Conservation (phyloP, 2,113 vertebrate genomes). For the Neolamprologus modestus region DNA sequence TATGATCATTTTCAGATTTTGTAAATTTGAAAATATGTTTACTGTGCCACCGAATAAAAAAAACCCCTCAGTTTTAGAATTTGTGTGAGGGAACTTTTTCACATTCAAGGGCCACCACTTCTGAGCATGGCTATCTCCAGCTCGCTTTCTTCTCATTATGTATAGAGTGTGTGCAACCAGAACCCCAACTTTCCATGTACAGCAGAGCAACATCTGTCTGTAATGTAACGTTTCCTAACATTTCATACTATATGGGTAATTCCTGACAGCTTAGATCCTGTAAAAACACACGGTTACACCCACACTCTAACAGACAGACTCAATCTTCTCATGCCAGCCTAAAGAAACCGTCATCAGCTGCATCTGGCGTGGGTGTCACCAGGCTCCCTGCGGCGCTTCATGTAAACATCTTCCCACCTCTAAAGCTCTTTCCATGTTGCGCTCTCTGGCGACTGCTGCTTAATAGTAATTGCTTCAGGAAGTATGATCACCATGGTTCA, state of each 20-base stretch:
- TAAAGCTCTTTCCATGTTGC: background rate
- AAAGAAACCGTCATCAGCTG: background rate
- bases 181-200: conserved; percentile 66
- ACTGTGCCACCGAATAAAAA: background rate
- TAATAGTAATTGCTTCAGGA: conserved; percentile 73
- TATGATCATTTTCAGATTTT: background rate
- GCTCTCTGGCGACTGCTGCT: conserved; percentile 41
- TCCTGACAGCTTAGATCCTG: conserved; percentile 64
- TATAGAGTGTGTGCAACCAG: conserved; percentile 38
- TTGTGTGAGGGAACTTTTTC: background rate
- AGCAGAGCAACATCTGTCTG: conserved; percentile 74
- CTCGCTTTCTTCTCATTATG: conserved; percentile 23
- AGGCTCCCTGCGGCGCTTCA: conserved; percentile 45
- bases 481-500: conserved; percentile 71
- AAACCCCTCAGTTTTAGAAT: background rate
- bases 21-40: background rate
- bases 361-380: conserved; percentile 40
- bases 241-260: conserved; percentile 73
- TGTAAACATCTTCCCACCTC: conserved; percentile 48
- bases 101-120: background rate
- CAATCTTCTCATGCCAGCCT: conserved; percentile 25
- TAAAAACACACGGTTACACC: conserved; percentile 62
- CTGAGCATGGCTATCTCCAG: background rate
- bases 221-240: conserved; percentile 78
- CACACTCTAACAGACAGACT: conserved; percentile 4